Base-by-base conservation (phyloP, 2,113 vertebrate genomes). In the Microtus ochrogaster region DNA sequence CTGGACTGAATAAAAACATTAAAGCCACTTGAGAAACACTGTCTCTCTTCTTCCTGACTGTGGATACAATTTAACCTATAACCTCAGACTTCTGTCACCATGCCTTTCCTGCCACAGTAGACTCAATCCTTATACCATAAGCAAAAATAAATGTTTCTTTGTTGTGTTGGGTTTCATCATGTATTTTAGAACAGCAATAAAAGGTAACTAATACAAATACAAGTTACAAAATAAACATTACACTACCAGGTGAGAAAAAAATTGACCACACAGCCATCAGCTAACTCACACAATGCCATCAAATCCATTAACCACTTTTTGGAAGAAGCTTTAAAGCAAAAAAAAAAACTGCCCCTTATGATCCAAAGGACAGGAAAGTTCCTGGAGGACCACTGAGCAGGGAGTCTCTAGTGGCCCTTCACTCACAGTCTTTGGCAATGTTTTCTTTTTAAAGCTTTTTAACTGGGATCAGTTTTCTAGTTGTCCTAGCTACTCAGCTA, bases 161-260 rank as follows among this genome's bases (percentile, higher is more conserved):
- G 12, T 11, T 44, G 30, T 47, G 14, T 30, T 66, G 39, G 11
- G 26, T 66, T 68, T 49, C 0, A 36, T 49, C 10, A 17, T 17
- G 10, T 22, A 86, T 47, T 19, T 86, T 86, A 22, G 17, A 65
- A 47, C 16, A 66, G 9, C 19, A 68, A 68, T 22, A 68, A 44
- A 36, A 72, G 52, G 3, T n/a, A 72, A 52, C 4, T 52, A 52
- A 70, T 52, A 30, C 17, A 89, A 92, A 95, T 77, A 77, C 19
- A 72, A 85, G 78, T 81, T 83, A 88, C 73, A 86, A 96, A 88
- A 47, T 94, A 87, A 68, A 2, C 22, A 19, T 58, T 76, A 12
- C 6, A 0, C 17, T 92, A 65, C 26, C 39, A 5, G 7, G 5
- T 49, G 2, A 14, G n/a, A 4, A 79, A 92, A 74, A 70, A 61